Base-by-base conservation (phyloP, 2,113 vertebrate species). In the Coptodon rendalli region DNA sequence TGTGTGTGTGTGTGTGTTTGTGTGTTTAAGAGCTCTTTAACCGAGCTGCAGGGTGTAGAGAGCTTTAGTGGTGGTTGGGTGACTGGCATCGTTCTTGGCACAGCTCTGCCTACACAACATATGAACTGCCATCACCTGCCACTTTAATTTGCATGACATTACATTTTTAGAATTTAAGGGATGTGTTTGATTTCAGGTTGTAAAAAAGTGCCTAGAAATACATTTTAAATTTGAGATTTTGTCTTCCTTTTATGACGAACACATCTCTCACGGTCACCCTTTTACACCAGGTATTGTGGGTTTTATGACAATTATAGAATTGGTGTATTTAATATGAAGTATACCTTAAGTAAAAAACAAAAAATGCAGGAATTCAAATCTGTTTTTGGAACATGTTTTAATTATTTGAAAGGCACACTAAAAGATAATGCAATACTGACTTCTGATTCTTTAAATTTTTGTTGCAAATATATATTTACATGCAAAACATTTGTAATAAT, bases 261-360 rank as follows among this genome's bases (percentile, higher is more conserved):
- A 50, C 1, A 3, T 27, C 43, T 48, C 22, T 29, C 14, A 76
- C 14, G 0, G 9, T 76, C 0, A 19, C 0, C 8, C 22, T 73
- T 24, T 24, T 9, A 24, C 8, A 45, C 14, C 40, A 73, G 68
- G 66, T 71, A 12, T 71, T 24, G 66, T 73, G 40, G 14, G 22
- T 29, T 73, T 73, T 17, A 48, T 6, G 68, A 17, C 40, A 73
- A 11, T 73, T 73, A 11, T 73, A 27, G 22, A 29, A 73, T 45
- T 17, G 22, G 40, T 73, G 12, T 50, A 31, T 50, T 76, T 12
- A 76, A 50, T 16, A 31, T 76, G 24, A 29, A 11, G 1, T 27
- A 16, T 40, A 9, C 38, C 38, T 9, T 24, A 40, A 9, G 10
- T 29, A 79, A 78, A 48, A 78, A 50, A 27, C 24, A 79, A 78